Base-by-base conservation (phyloP, 1,140 invertebrate genomes). In the Antheraea mylitta region DNA sequence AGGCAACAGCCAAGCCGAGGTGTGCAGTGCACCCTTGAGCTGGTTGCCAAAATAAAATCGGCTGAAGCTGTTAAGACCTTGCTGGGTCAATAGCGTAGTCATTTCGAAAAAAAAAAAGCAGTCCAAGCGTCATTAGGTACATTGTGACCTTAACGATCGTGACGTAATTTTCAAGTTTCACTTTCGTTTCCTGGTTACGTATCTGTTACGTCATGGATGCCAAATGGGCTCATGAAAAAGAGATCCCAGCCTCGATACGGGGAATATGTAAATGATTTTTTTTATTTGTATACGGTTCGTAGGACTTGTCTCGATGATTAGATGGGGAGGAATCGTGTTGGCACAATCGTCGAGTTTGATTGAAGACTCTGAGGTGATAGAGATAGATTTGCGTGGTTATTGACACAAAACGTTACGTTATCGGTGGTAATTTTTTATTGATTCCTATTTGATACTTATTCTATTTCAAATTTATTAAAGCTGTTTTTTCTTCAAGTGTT, bases 161-260 rank as follows among this genome's bases (percentile, higher is more conserved):
- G 22, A 30, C 22, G 22, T 30, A 30, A 30, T 30, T 30, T 30
- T 30, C 4, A 4, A 30, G 22, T 30, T 30, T 30, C 22, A 30
- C 22, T 30, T n/a, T 30, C 22, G 22, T 30, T 30, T 30, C 22
- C 61, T 63, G 61, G 13, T 61, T 61, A 61, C 68, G 42, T 58
- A 61, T 65, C 63, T 60, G 48, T 70, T 60, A 66, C 13, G 10
- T 16, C 60, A 68, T 71, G 74, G 74, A 72, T 81, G 83, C 83
- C 85, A 85, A 87, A 87, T 87, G 76, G 75, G 76, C 71, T 81
- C 80, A 85, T 86, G 83, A 85, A 85, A 85, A 82, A 75, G 78
- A 80, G 78, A 87, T 84, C 77, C 22, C 70, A 53, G 58, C 37
- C 53, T 66, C 72, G 75, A 80, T 83, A 78, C 75, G 68, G 72